Base-by-base conservation (phyloP, 2,888 invertebrate species). In the Aspidiotus rigidus region DNA sequence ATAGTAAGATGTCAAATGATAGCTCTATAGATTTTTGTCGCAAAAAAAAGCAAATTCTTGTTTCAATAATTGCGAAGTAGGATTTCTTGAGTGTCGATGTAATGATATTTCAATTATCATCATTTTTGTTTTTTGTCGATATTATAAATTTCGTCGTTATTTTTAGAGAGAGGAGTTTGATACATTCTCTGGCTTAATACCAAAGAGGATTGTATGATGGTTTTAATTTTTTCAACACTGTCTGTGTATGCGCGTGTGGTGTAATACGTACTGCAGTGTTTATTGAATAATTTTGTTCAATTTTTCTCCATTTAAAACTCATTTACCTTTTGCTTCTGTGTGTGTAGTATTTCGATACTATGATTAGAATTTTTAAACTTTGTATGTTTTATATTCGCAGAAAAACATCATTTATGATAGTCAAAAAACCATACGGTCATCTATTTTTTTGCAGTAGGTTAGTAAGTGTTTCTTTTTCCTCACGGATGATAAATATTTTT, bases 181-280 rank as follows among this genome's bases (percentile, higher is more conserved):
- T 67, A 67, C 67, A 67, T 67, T 67, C 49, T 59, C 59, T 67
- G 67, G 67, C 67, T 60, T 15, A 10, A n/a, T 28, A 67, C 67
- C 67, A 67, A 67, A 60, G 41, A 56, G 13, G 59, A 57, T 57
- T 42, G 57, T 28, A 39, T 41, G 11, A 13, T 13, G 44, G 55
- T 66, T 57, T 44, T 57, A 40, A 66, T 66, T 66, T 64, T 66
- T 66, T 40, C 42, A 57, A 66, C 66, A 57, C 56, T 57, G 42
- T 66, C 42, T 66, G 63, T 63, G 7, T 39, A 55, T 53, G 53
- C 53, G 53, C 11, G 53, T 53, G 2, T 11, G n/a, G 53, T 56
- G 16, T 56, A 2, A 16, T n/a, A 16, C n/a, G 56, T 16, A 16
- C n/a, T 15, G 56, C 6, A 56, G 17, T 56, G n/a, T n/a, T 53